These are phyloP conservation scores for Acanthopagrus latus DNA, from an alignment of 2,797 vertebrate genomes.

Conservation along the genomic window DNA sequence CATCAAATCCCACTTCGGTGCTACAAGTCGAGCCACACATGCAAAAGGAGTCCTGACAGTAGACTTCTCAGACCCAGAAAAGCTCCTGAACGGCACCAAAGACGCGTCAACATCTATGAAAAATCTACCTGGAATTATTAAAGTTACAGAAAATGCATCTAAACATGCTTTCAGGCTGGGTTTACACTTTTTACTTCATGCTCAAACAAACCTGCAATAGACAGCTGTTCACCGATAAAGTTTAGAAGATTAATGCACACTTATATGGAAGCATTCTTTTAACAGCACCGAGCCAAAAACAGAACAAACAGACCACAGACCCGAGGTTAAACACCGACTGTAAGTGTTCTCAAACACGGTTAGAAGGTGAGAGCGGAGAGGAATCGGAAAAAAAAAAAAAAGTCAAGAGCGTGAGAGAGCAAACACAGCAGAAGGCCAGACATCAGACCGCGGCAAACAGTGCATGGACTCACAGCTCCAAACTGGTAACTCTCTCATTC, in stretches of 20 bases:
- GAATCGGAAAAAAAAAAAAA: neutral
- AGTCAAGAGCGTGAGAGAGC: slow-evolving; percentile 64
- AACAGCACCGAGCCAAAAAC: neutral
- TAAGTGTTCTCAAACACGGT: slow-evolving; percentile 51
- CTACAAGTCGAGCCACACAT: slow-evolving; percentile 3
- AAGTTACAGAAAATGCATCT: too few relatives aligned
- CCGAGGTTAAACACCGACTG: slow-evolving; percentile 27
- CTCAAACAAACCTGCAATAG: neutral
- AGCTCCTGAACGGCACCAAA: neutral
- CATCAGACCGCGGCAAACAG: slow-evolving; percentile 60
- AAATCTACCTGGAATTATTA: too few relatives aligned
- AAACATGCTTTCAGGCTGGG: neutral
- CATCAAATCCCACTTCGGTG: slow-evolving; percentile 37
- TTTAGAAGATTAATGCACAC: neutral
- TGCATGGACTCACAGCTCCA: slow-evolving; percentile 88
- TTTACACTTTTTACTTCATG: neutral
- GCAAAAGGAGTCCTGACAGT: neutral
- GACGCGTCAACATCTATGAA: too few relatives aligned
- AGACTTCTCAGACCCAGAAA: neutral
- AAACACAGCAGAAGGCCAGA: slow-evolving; percentile 53
- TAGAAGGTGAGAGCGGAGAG: slow-evolving; percentile 45
- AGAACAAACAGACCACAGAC: slow-evolving; percentile 2
- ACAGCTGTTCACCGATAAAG: neutral
- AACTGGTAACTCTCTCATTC: slow-evolving; percentile 90
- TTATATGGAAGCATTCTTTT: neutral